Evolutionary conservation across 2,888 invertebrate species (phyloP), one percentile per base, ranked within the genome.

Genomic region (Petrolisthes manimaculis): DNA sequence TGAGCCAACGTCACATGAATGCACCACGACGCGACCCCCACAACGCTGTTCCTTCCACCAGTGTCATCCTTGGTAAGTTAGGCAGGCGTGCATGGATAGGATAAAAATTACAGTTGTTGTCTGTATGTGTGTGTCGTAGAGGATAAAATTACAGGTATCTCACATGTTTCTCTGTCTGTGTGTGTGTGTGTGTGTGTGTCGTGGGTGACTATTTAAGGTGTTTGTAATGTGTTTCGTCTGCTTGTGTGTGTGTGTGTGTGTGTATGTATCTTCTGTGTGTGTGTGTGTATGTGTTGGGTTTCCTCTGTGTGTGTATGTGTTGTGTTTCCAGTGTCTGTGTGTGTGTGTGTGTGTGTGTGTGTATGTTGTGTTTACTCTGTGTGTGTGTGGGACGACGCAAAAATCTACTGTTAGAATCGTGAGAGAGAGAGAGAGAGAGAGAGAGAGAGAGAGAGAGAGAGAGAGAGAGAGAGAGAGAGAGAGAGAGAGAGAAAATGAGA

Each of bases 1-100:
- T 89, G 89, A 87, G 84, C 24, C 83, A 89, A 37, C 54, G 89
- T 5, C 90, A 90, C 80, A 90, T 90, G 90, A 83, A 90, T 81
- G 83, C 61, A 8, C 86, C 89, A 0, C 75, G 90, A 4, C 67
- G 78, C 21, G 90, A 89, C 83, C 90, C 89, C 4, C 90, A 90
- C 86, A 89, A 69, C 85, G 86, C 86, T 37, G 81, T 86, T 18
- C 89, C 86, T 9, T 86, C 89, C 54, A 87, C 89, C 78, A 87
- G 87, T 71, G 85, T 90, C 74, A 84, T 90, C 18, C 77, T 90
- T 4, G 89, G 90, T 90, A 56, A 37, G 86, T 24, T 12, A 56
- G 56, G 4, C 24, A 81, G 61, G 61, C 9, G 53, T 9, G 37
- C 12, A 53, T 6, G 78, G 53, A 24, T 78, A 21, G 18, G 18